These are phyloP conservation scores for Sceliomorpha sp. DNA, from an alignment of 2,888 invertebrate species.

Conservation along the genomic window DNA sequence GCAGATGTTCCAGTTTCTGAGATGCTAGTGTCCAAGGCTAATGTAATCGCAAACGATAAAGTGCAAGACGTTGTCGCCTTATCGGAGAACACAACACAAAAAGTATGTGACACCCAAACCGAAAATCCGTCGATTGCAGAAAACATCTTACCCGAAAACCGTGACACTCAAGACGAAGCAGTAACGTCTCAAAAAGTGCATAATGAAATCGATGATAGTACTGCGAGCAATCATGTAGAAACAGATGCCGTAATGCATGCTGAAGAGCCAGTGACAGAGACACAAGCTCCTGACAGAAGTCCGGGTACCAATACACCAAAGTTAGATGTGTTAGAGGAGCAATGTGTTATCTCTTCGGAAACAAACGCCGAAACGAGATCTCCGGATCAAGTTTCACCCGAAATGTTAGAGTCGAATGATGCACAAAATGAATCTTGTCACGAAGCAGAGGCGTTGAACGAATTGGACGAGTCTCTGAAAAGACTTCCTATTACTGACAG, in stretches of 20 bases:
- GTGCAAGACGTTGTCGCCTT: slow-evolving; percentile 49
- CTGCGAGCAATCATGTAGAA: slow-evolving; percentile 17
- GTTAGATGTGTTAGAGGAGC: slow-evolving; percentile 58
- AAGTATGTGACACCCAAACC: slow-evolving; percentile 40
- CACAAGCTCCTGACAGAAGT: slow-evolving; percentile 8
- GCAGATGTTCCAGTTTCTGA: slow-evolving; percentile 66
- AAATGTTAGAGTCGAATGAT: slow-evolving; percentile 56
- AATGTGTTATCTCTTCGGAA: slow-evolving; percentile 58
- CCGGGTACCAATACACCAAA: slow-evolving; percentile 33
- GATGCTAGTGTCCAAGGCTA: slow-evolving; percentile 65
- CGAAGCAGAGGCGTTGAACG: slow-evolving; percentile 23
- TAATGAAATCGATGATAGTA: slow-evolving; percentile 7
- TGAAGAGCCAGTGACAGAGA: slow-evolving; percentile 49
- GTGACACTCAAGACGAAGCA: slow-evolving; percentile 3
- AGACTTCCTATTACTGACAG: slow-evolving; percentile 7
- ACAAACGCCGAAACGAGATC: slow-evolving; percentile 58
- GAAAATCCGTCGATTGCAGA: slow-evolving; percentile 29
- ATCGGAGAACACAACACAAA: slow-evolving; percentile 54
- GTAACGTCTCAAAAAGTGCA: slow-evolving; percentile 7
- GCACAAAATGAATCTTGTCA: slow-evolving; percentile 15
- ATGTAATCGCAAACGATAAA: slow-evolving; percentile 37
- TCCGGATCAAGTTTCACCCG: slow-evolving; percentile 51
- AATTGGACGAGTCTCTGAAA: slow-evolving; percentile 6
- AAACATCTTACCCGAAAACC: no score
- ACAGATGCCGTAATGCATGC: slow-evolving; percentile 28